These are phyloP conservation scores for Scaptomyza tumidula DNA, from an alignment of 2,888 invertebrate species.

Conservation along the genomic window DNA sequence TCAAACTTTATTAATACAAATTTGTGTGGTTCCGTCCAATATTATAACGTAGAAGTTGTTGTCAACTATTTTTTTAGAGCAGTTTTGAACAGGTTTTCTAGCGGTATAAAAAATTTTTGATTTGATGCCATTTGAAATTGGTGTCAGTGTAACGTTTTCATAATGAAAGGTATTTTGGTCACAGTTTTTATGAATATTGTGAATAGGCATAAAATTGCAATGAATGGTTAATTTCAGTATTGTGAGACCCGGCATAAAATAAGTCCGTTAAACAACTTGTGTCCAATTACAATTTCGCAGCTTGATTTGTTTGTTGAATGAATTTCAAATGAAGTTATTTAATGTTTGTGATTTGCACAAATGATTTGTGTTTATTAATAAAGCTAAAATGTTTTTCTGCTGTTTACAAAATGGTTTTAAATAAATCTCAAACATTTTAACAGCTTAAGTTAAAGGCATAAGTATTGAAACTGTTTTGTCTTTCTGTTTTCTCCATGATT, in stretches of 20 bases:
- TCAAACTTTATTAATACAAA: not conserved
- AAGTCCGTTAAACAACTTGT: not conserved
- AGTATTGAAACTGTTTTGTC: too few relatives aligned
- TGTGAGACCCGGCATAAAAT: not conserved
- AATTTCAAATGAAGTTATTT: not conserved
- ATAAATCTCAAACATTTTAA: too few relatives aligned
- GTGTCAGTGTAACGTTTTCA: not conserved
- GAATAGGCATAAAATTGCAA: constrained; percentile 1
- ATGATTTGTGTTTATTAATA: too few relatives aligned
- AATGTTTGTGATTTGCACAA: not conserved
- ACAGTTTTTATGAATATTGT: not conserved
- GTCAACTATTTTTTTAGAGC: constrained; percentile 4
- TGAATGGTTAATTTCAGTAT: not conserved
- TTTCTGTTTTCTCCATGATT: too few relatives aligned
- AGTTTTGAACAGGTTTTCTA: constrained; percentile 2
- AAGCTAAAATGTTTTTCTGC: too few relatives aligned
- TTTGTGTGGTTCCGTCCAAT: not conserved
- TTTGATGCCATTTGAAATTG: constrained; percentile 2
- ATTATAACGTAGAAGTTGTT: not conserved
- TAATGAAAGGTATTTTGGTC: constrained; percentile 6
- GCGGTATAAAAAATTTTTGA: not conserved
- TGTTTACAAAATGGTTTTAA: too few relatives aligned
- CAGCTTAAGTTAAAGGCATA: too few relatives aligned
- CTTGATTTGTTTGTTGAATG: not conserved
- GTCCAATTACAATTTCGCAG: not conserved